phyloP scores from a whole-genome alignment of 1,140 invertebrate genomes.

The Sinonovacula constricta region DNA sequence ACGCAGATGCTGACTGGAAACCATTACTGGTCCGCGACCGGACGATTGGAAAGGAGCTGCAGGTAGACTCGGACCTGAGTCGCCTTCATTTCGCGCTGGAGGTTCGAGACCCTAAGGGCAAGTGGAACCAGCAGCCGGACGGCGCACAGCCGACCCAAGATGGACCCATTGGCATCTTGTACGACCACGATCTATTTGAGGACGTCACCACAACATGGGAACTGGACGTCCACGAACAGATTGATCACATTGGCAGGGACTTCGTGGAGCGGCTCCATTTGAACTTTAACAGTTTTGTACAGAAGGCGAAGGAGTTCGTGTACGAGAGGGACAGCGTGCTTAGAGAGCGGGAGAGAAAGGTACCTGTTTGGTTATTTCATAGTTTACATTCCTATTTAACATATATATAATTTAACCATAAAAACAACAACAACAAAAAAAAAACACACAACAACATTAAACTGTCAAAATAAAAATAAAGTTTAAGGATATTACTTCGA shows the following conservation, averaged over 20 bases:
- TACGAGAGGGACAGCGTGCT: slow-evolving; percentile 67
- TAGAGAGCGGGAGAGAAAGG: slow-evolving; percentile 67
- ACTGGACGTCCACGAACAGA: slow-evolving; percentile 75
- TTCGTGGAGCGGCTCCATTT: slow-evolving; percentile 71
- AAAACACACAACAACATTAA: too few species aligned
- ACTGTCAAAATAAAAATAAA: too few species aligned
- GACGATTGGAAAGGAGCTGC: slow-evolving; percentile 67
- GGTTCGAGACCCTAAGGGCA: slow-evolving; percentile 55
- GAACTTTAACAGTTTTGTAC: slow-evolving; percentile 72
- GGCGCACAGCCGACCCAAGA: slow-evolving; percentile 50
- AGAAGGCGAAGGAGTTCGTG: slow-evolving; percentile 71
- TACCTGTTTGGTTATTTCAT: too few species aligned
- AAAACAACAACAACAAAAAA: too few species aligned
- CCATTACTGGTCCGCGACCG: slow-evolving; percentile 68
- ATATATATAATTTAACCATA: too few species aligned
- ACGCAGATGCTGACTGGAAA: slow-evolving; percentile 70
- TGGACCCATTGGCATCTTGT: slow-evolving; percentile 61
- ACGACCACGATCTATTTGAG: slow-evolving; percentile 72
- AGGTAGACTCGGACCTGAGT: slow-evolving; percentile 74
- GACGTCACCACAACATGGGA: slow-evolving; percentile 74
- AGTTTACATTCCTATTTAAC: too few species aligned
- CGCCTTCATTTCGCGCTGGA: slow-evolving; percentile 70
- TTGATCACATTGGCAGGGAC: slow-evolving; percentile 71
- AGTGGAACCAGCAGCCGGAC: slow-evolving; percentile 65
- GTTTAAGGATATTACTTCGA: too few species aligned